Evolutionary conservation across 2,797 vertebrate species (phyloP).

Genomic region (Cebuella pygmaea): DNA sequence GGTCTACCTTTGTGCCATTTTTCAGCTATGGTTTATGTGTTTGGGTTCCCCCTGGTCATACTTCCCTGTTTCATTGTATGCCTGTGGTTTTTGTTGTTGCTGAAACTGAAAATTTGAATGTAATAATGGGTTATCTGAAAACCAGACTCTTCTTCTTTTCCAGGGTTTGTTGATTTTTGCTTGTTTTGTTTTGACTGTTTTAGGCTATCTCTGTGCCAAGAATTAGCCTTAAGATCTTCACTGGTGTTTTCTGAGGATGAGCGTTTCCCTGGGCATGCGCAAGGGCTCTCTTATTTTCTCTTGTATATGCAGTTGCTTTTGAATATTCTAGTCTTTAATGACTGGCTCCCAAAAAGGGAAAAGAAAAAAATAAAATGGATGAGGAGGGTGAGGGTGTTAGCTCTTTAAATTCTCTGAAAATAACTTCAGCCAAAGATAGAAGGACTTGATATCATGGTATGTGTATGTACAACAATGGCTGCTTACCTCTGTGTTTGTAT

Average conservation of each 20-base stretch:
- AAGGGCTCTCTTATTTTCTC: background rate
- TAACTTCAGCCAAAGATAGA: background rate
- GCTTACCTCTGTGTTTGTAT: background rate
- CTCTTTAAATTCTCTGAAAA: background rate
- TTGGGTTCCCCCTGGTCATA: background rate
- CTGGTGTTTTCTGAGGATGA: background rate
- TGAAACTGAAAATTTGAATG: background rate
- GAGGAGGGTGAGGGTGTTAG: background rate
- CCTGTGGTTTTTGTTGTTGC: background rate
- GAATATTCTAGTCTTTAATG: background rate
- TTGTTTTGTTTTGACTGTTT: background rate
- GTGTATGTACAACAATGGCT: background rate
- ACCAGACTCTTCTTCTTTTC: background rate
- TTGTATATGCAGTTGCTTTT: background rate
- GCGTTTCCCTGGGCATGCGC: background rate
- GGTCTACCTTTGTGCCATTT: background rate
- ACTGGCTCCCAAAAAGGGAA: background rate
- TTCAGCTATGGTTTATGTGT: background rate
- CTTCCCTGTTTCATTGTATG: background rate
- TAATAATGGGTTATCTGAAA: background rate
- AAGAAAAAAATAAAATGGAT: background rate
- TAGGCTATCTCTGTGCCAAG: background rate
- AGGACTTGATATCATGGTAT: background rate
- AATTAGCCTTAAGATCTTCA: background rate
- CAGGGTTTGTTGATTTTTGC: background rate